These are phyloP conservation scores for Tuta absoluta DNA, from an alignment of 2,888 invertebrate species.

Conservation along the genomic window DNA sequence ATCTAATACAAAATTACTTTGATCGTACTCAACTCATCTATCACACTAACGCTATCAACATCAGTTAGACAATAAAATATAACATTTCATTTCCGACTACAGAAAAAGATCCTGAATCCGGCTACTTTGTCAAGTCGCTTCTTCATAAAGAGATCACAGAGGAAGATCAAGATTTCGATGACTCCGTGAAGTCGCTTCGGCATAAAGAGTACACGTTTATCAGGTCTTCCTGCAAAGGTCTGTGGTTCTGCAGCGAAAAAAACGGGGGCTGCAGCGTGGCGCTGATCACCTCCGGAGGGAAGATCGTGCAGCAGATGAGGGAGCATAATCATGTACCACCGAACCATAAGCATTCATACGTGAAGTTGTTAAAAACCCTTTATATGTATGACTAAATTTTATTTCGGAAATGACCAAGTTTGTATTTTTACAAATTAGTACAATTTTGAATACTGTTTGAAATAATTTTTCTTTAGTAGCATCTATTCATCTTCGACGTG, in stretches of 20 bases:
- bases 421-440: too few relatives aligned
- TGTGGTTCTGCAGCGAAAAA: conserved; percentile 2
- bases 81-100: too few relatives aligned
- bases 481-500: too few relatives aligned
- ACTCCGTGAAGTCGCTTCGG: background rate
- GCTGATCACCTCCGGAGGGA: background rate
- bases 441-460: too few relatives aligned
- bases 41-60: too few relatives aligned
- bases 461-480: too few relatives aligned
- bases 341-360: conserved; percentile 1
- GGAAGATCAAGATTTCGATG: background rate
- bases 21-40: too few relatives aligned
- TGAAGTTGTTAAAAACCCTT: conserved; percentile 1
- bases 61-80: too few relatives aligned
- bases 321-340: conserved; percentile 5
- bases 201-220: background rate
- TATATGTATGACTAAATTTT: conserved; percentile 1
- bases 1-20: too few relatives aligned
- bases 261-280: background rate
- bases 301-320: conserved; percentile 1
- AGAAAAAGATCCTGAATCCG: background rate
- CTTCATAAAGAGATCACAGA: background rate
- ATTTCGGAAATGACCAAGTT: too few relatives aligned
- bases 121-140: background rate
- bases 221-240: background rate